Conservation (phyloP, 1,140 invertebrate species). For the Chrysoperla carnea region DNA sequence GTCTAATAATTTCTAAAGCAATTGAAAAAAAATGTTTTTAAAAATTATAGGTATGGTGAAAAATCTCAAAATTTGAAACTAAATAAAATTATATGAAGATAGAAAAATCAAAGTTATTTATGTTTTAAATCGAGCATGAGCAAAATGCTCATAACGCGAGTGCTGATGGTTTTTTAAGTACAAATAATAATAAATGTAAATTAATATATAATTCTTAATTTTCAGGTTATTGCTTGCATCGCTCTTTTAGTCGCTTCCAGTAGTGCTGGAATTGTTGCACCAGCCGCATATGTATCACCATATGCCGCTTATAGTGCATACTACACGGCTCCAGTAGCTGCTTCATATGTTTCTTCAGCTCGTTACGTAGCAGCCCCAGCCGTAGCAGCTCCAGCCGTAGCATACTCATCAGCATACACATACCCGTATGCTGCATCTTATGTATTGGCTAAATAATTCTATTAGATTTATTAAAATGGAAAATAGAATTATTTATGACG, state of each 20-base stretch:
- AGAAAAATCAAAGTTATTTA: too few relatives aligned
- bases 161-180: too few relatives aligned
- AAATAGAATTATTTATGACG: too few relatives aligned
- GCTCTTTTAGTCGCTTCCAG: slow-evolving; percentile 20
- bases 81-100: too few relatives aligned
- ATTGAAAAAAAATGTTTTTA: too few relatives aligned
- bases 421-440: slow-evolving; percentile 9
- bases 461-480: background rate
- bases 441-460: slow-evolving; percentile 4
- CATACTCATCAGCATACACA: slow-evolving; percentile 12
- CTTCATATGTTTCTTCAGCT: slow-evolving; percentile 31
- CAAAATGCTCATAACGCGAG: too few relatives aligned
- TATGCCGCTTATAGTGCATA: slow-evolving; percentile 32
- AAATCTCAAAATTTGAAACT: too few relatives aligned
- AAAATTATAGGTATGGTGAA: too few relatives aligned
- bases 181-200: too few relatives aligned
- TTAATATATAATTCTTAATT: too few relatives aligned
- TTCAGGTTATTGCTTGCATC: slow-evolving; percentile 28
- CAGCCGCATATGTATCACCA: slow-evolving; percentile 18
- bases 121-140: too few relatives aligned
- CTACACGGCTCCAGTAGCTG: slow-evolving; percentile 26
- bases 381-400: slow-evolving; percentile 18
- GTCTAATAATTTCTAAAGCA: too few relatives aligned
- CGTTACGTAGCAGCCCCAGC: slow-evolving; percentile 35
- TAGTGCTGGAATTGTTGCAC: slow-evolving; percentile 18